Conservation (phyloP, 2,797 vertebrate genomes). For the Pipistrellus pipistrellus region DNA sequence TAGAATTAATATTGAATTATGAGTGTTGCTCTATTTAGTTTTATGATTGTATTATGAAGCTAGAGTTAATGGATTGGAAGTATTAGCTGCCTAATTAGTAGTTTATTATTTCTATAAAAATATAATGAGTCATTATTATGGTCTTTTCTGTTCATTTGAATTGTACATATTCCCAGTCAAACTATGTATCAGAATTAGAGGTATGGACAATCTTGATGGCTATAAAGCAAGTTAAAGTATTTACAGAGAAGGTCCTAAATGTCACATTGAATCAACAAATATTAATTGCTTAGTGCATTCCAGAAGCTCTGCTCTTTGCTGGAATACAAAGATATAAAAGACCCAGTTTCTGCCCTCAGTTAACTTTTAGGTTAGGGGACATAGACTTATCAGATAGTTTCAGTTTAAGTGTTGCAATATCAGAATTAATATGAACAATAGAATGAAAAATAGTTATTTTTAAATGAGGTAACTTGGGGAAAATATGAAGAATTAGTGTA, state of each 20-base stretch:
- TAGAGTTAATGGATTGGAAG: slow-evolving; percentile 72
- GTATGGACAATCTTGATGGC: slow-evolving; percentile 8
- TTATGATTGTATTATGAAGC: slow-evolving; percentile 65
- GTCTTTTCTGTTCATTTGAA: slow-evolving; percentile 45
- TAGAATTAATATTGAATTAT: slow-evolving; percentile 72
- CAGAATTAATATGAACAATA: slow-evolving; percentile 39
- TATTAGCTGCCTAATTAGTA: slow-evolving; percentile 70
- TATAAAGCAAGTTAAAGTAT: slow-evolving; percentile 49
- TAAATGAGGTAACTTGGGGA: background rate
- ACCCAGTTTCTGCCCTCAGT: background rate
- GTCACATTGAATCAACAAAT: background rate
- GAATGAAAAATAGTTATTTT: slow-evolving; percentile 1
- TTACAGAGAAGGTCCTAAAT: slow-evolving; percentile 45
- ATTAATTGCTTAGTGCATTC: slow-evolving; percentile 7
- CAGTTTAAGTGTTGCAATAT: background rate
- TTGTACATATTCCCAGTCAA: slow-evolving; percentile 14
- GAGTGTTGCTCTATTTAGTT: slow-evolving; percentile 69
- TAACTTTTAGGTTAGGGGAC: slow-evolving; percentile 30
- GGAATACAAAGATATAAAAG: background rate
- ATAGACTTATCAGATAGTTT: slow-evolving; percentile 10
- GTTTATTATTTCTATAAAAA: slow-evolving; percentile 61
- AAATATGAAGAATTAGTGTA: slow-evolving; percentile 39
- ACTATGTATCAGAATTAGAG: background rate
- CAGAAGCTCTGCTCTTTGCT: background rate
- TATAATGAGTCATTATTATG: slow-evolving; percentile 66